Conservation (phyloP, 2,113 vertebrate genomes). For the human (Homo sapiens) region GRCh38 chr2:102622001-102622500, state of each 20-base stretch:
- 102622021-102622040: not conserved
- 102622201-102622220: not conserved
- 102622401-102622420: not conserved
- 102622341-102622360: not conserved
- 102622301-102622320: not conserved
- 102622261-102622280: not conserved
- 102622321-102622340: too few species aligned
- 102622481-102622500: conserved; percentile 64
- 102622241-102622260: not conserved
- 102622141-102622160: not conserved
- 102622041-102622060: not conserved
- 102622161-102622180: not conserved
- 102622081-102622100: not conserved
- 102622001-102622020: not conserved
- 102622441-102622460: conserved; percentile 69
- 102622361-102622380: not conserved
- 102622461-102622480: conserved; percentile 65
- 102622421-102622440: conserved; percentile 43
- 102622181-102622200: not conserved
- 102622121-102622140: not conserved
- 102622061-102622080: not conserved
- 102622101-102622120: not conserved
- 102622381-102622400: not conserved
- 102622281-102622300: fast-evolving
- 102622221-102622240: not conserved